Evolutionary conservation across 2,797 vertebrate species (phyloP), one percentile per base, ranked within the genome.

Genomic region (Notoglanidium macrostoma): DNA sequence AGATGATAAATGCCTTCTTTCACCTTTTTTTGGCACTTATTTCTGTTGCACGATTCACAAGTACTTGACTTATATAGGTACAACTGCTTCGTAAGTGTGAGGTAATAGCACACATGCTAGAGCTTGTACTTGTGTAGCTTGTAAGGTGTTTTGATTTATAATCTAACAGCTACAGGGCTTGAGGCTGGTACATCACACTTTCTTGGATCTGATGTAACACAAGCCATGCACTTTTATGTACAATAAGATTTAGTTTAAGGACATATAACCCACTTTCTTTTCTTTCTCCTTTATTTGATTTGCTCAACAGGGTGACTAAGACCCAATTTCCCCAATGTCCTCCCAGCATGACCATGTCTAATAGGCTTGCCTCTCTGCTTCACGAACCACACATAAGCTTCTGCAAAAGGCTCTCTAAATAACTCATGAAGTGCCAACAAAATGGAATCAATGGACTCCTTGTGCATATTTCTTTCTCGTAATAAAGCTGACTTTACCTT

Each of bases 361-460:
- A 92, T 88, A 87, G 84, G 68, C 78, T 17, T 40, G 54, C 84
- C 85, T 86, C 74, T 88, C 88, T 84, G 84, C 61, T 83, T 83
- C 83, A 84, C 55, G 86, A 83, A 82, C 83, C 87, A 86, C 59
- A 89, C 86, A 86, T 68, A 55, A 89, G 89, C 57, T 40, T 74
- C 63, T 84, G 49, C 44, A 83, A 94, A 88, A 86, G 85, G 54
- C 89, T 85, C 55, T 91, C 87, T 94, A 85, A 92, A 91, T 91
- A 79, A 79, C 54, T 61, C 77, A 57, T 40, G 54, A 79, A 61
- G 35, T 44, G 23, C 10, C 21, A 10, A 80, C 21, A 61, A 23
- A 80, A 80, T 26, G 35, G 78, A 80, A 26, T 80, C 32, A 80
- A 61, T 61, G 11, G 35, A 44, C 57, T 40, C 55, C 21, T 59